Base-by-base conservation (phyloP, 2,797 vertebrate species). In the Phoebastria nigripes region DNA sequence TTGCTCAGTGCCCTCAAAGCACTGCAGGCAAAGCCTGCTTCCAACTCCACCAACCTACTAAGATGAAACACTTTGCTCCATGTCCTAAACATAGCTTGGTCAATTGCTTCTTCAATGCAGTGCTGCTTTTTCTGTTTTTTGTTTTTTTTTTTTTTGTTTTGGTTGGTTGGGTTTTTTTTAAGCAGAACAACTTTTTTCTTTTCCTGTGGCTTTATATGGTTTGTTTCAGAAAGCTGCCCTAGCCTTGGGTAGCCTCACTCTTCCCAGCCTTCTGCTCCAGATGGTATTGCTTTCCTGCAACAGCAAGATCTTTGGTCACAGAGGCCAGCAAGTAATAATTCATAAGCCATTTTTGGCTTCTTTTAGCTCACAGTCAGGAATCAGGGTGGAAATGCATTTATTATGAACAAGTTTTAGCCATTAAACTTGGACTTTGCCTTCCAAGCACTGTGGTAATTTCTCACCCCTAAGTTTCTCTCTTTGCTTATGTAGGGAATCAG, bases 211-310 rank as follows among this genome's bases (percentile, higher is more conserved):
- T 79, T 79, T 44, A 20, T 26, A 51, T 13, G 8, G 31, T 46
- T 87, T 51, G 44, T 59, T 95, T 77, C 82, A 86, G 79, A 79
- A 88, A 76, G 69, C 37, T 92, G 62, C 22, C 56, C 65, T 16
- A 33, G 46, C n/a, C 52, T 55, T 4, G 5, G 41, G 24, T 49
- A 52, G 66, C 73, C 41, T 89, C 67, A 54, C 10, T 39, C 31
- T 74, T 79, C 71, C 76, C 62, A 76, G 61, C 28, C 67, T 94
- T 90, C 82, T 81, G 62, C 69, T 96, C 90, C 82, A 96, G 71
- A 55, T 91, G 79, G 59, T 71, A 96, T 95, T 80, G 44, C 79
- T 88, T 91, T 95, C 88, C 82, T 93, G 44, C 56, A 96, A 70
- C 51, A 77, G 46, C 78, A 71, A 82, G 52, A 82, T 62, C 61